Conservation (phyloP, 2,797 vertebrate species). For the Alauda arvensis region DNA sequence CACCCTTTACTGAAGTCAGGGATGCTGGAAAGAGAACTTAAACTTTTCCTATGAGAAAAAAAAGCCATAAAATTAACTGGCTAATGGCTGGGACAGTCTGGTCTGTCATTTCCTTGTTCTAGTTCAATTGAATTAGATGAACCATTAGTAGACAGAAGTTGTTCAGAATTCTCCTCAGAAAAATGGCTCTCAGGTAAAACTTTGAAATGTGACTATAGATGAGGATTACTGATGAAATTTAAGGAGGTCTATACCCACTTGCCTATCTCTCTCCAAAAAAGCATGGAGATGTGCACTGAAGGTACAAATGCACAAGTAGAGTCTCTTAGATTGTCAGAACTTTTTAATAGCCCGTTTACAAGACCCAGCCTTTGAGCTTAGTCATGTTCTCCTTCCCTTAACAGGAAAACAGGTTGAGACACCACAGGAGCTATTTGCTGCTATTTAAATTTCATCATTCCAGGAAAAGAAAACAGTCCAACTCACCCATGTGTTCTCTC, state of each 20-base stretch:
- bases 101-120: background rate
- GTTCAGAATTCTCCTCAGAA: background rate
- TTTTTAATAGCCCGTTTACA: background rate
- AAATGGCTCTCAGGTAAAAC: background rate
- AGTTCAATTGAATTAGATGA: background rate
- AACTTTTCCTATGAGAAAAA: background rate
- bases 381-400: background rate
- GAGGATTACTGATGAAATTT: background rate
- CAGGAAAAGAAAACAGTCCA: background rate
- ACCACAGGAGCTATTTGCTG: background rate
- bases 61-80: background rate
- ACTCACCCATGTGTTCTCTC: background rate
- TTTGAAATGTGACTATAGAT: background rate
- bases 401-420: background rate
- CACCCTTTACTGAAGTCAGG: background rate
- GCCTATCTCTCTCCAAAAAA: background rate
- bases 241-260: background rate
- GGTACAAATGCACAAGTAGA: background rate
- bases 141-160: background rate
- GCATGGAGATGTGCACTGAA: background rate
- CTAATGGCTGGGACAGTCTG: background rate
- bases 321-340: background rate
- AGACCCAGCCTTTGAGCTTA: background rate
- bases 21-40: background rate
- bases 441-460: background rate